Conservation (phyloP, 2,113 vertebrate species). For the Stictonetta naevosa region DNA sequence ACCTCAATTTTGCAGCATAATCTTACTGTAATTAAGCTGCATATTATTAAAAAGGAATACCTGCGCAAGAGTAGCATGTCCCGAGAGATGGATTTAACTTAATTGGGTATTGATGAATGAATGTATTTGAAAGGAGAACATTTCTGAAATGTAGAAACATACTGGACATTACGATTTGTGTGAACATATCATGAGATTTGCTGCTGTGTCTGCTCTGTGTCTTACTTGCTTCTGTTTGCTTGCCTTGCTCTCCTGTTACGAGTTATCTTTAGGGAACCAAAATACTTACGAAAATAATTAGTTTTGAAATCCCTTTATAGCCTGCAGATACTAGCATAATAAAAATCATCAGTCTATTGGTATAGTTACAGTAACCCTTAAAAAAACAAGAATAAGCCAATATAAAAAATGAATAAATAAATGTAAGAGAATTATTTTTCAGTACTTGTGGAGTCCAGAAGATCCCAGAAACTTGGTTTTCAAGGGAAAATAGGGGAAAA, state of each 20-base stretch:
- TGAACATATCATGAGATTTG: neutral
- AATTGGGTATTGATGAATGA: too few species aligned
- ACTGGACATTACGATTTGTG: accelerated
- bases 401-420: neutral
- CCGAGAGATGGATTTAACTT: neutral
- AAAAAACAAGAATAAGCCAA: neutral
- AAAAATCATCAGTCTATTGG: neutral
- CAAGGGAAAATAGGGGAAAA: neutral
- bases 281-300: neutral
- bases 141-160: neutral
- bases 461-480: neutral
- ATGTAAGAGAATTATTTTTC: neutral
- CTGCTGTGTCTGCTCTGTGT: neutral
- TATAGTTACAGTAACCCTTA: neutral
- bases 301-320: neutral
- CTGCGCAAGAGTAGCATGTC: neutral
- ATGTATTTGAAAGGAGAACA: accelerated
- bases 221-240: neutral
- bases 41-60: neutral
- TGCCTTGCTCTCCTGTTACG: neutral
- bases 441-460: neutral
- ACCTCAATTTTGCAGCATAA: neutral
- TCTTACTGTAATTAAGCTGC: neutral
- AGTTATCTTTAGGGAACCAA: neutral
- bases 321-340: neutral